Base-by-base conservation (phyloP, 1,140 invertebrate species). In the Colletes latitarsis region DNA sequence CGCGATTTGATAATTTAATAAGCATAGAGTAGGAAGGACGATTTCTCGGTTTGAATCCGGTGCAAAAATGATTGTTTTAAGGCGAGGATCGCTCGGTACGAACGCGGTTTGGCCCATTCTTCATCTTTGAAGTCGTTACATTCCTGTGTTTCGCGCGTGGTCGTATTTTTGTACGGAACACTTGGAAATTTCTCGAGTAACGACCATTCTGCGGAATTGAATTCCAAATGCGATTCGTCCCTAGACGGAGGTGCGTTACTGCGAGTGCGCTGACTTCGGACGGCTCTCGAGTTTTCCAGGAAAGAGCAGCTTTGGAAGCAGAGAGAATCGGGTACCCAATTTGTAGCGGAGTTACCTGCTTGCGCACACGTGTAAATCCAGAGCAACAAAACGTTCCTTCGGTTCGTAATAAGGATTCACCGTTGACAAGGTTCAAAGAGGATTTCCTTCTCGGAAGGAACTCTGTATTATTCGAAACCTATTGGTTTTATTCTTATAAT, bases 171-270 rank as follows among this genome's bases (percentile, higher is more conserved):
- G n/a, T 39, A n/a, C 9, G 10, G 70, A 71, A 46, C 68, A 62
- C 70, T 84, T 78, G 41, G 70, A 78, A 82, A 84, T 84, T 74
- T 30, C 57, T 21, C 21, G 41, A 10, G 63, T 83, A 80, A 84
- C 81, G 79, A 84, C 46, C 55, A 82, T 86, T 82, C 41, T 70
- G 70, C 30, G 74, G 70, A 86, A 86, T 86, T 86, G 78, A 82
- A 86, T 86, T 85, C 63, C 52, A 77, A 68, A 85, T 73, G 78
- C 64, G 82, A 84, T 83, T 83, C 77, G 78, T 83, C 82, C 77
- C 77, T 67, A 69, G 78, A 72, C 83, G 30, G 30, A 30, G 30
- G 30, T 30, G 30, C 30, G 30, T 30, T 30, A 30, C 30, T 30
- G 30, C 30, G 30, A 30, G 30, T 30, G 30, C 30, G 30, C 30